A percentile compares a stretch with the other conserved stretches of the same genome.
These are phyloP conservation scores for Eubasilissa splendida DNA, from an alignment of 2,888 invertebrate species.

Conservation along the genomic window DNA sequence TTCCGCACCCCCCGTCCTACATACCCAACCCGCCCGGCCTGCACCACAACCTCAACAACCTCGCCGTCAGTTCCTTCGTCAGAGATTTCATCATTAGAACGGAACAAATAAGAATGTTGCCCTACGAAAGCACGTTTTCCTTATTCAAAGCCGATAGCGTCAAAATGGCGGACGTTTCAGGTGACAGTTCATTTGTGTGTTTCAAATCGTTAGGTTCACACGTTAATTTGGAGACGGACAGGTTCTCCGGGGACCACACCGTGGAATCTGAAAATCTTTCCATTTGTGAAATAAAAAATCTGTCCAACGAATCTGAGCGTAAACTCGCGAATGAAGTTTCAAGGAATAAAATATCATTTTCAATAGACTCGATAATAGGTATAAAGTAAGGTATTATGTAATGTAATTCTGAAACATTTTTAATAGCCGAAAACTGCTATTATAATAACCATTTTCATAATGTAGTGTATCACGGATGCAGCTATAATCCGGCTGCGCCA, in stretches of 20 bases:
- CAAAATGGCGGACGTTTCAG: neutral
- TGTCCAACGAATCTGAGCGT: conserved; percentile 45
- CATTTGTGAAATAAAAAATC: conserved; percentile 19
- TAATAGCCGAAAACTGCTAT: too few relatives aligned
- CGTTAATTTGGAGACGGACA: conserved; percentile 12
- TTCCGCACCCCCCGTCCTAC: conserved; percentile 13
- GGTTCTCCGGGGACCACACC: neutral
- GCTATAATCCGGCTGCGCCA: neutral
- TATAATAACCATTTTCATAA: too few relatives aligned
- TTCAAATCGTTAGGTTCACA: conserved; percentile 1
- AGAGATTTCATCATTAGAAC: conserved; percentile 53
- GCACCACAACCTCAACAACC: conserved; percentile 51
- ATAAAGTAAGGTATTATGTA: conserved; percentile 65
- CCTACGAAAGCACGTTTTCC: conserved; percentile 27
- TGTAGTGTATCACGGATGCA: too few relatives aligned
- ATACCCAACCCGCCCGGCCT: conserved; percentile 23
- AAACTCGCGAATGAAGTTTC: conserved; percentile 55
- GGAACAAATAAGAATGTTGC: conserved; percentile 47
- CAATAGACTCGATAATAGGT: conserved; percentile 82
- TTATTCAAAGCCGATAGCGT: conserved; percentile 26
- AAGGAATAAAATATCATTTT: conserved; percentile 71
- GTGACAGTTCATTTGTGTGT: neutral
- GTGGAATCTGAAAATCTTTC: conserved; percentile 34
- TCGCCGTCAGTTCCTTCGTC: conserved; percentile 53
- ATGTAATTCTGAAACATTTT: neutral